Percentiles rank a stretch among this genome's conserved stretches.
Evolutionary conservation across 2,888 invertebrate genomes (phyloP).

Genomic region (Drosophila diplacantha): DNA sequence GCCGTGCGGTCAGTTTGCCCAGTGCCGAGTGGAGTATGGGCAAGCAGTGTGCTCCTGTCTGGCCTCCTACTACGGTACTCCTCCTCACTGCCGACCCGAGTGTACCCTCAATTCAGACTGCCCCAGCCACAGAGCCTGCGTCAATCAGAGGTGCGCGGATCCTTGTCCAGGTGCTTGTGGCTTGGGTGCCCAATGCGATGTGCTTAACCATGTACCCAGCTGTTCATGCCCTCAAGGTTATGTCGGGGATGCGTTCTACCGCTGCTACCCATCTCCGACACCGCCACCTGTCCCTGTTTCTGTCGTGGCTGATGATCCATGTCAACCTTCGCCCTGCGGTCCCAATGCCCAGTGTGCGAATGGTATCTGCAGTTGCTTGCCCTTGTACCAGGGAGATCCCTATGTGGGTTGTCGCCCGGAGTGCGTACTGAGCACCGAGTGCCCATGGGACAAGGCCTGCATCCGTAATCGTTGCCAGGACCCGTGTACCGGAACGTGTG

Average conservation of each 20-base stretch:
- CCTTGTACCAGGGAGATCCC: conserved; percentile 83
- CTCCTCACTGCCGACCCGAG: conserved; percentile 85
- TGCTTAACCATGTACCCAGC: conserved; percentile 84
- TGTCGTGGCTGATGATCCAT: conserved; percentile 79
- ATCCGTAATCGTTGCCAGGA: conserved; percentile 85
- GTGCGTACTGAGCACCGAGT: conserved; percentile 86
- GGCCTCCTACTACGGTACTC: conserved; percentile 82
- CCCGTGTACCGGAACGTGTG: conserved; percentile 86
- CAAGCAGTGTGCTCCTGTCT: conserved; percentile 83
- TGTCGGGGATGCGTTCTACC: conserved; percentile 83
- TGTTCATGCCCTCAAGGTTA: conserved; percentile 84
- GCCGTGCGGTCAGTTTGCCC: conserved; percentile 84
- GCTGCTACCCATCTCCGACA: conserved; percentile 79
- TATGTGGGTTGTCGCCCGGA: conserved; percentile 85
- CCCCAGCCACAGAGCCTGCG: conserved; percentile 82
- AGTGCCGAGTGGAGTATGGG: conserved; percentile 82
- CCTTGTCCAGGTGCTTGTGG: conserved; percentile 87
- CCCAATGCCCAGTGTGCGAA: conserved; percentile 82
- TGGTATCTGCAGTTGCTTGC: conserved; percentile 84
- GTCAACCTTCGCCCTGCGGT: conserved; percentile 84
- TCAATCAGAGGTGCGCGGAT: conserved; percentile 84
- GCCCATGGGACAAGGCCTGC: conserved; percentile 83
- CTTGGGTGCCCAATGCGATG: conserved; percentile 83
- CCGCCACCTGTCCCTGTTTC: conserved; percentile 2
- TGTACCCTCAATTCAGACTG: conserved; percentile 85